Conservation (phyloP, 2,797 vertebrate species). For the Pangasius krempfi region DNA sequence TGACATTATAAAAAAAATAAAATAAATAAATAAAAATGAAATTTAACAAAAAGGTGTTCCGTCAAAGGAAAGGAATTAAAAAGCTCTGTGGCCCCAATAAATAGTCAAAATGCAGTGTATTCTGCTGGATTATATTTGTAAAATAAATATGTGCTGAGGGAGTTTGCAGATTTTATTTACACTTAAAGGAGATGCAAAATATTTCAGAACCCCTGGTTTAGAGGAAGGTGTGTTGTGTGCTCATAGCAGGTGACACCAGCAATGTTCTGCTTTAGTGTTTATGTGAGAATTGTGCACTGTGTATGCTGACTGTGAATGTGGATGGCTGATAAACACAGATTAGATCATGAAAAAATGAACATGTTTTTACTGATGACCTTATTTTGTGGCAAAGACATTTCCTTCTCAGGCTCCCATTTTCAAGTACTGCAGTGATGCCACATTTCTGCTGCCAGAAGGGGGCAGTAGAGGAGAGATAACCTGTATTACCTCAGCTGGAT, state of each 20-base stretch:
- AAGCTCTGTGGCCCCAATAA: not conserved
- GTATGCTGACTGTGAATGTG: slow-evolving; percentile 15
- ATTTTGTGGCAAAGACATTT: slow-evolving; percentile 44
- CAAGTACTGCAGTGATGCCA: slow-evolving; percentile 44
- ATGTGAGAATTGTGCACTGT: slow-evolving; percentile 16
- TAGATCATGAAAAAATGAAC: not conserved
- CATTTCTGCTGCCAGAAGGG: slow-evolving; percentile 38
- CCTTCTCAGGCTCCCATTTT: slow-evolving; percentile 57
- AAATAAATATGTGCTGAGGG: not conserved
- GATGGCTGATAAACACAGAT: not conserved
- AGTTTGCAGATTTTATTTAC: not conserved
- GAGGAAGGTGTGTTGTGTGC: not conserved
- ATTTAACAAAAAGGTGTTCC: not conserved
- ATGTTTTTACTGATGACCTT: slow-evolving; percentile 29
- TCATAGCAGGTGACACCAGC: slow-evolving; percentile 3
- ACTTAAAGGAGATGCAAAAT: not conserved
- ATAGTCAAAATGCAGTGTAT: not conserved
- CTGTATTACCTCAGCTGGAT: slow-evolving; percentile 52
- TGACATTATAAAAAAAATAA: not conserved
- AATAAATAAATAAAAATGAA: not conserved
- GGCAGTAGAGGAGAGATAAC: slow-evolving; percentile 32
- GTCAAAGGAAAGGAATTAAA: not conserved
- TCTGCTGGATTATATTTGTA: not conserved
- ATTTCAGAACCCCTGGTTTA: not conserved
- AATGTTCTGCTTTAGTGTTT: slow-evolving; percentile 10